Base-by-base conservation (phyloP, 2,797 vertebrate genomes). In the Paramormyrops hopkinsi region DNA sequence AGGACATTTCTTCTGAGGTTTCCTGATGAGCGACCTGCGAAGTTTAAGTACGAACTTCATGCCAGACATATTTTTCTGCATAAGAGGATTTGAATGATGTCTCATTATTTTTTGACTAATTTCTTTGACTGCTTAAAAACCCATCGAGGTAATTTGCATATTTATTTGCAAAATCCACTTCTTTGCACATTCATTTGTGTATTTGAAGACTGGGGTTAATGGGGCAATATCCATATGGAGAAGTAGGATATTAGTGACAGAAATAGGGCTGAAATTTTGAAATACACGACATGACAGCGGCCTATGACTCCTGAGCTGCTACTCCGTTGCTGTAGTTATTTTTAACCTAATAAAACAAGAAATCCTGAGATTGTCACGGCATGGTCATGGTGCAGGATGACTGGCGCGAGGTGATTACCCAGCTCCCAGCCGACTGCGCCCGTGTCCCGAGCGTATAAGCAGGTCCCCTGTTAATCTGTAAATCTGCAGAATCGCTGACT, bases 21-120 rank as follows among this genome's bases (percentile, higher is more conserved):
- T 46, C 44, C 19, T 22, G 37, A 48, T 48, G 37, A 50, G 46
- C 48, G 88, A 88, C 91, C 92, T 90, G 90, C 90, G 89, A 94
- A 94, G 93, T 95, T 92, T 94, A 93, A 37, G 37, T 44, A 44
- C 1, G 2, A 79, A 79, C 65, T 33, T 73, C 65, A 73, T 17
- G 65, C 4, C 65, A 79, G 73, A 79, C 73, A n/a, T 41, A n/a
- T 79, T n/a, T 41, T 12, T 37, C 65, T 37, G 65, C 65, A 5
- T 33, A 0, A 33, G 65, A 37, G 12, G 29, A 73, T 37, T 17
- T 73, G 65, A 44, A 41, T n/a, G 4, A 0, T 9, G 33, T 44
- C 17, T 44, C 37, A 19, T 41, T 79, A 44, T 19, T 79, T 79
- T 79, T 79, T 44, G 33, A 44, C 37, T 44, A 41, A 79, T 79